A percentile compares a stretch with the other conserved stretches of the same genome.
These are phyloP conservation scores for Scaptomyza parva DNA, from an alignment of 2,888 invertebrate species.

Conservation along the genomic window DNA sequence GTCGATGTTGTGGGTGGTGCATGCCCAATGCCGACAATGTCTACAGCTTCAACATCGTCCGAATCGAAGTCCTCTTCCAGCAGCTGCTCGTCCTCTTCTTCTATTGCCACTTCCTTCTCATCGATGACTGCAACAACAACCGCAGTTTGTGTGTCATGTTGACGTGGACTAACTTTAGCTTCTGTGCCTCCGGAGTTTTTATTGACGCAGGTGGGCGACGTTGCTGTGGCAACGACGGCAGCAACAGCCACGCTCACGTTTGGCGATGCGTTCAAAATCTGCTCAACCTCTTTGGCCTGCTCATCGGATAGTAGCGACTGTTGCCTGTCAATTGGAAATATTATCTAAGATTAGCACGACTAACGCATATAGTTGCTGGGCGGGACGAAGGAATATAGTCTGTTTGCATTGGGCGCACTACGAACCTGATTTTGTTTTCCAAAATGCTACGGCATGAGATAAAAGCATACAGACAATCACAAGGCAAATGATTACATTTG, in stretches of 20 bases:
- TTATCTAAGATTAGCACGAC: constrained; percentile 16
- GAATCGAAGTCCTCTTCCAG: constrained; percentile 72
- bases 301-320: constrained; percentile 94
- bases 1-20: constrained; percentile 41
- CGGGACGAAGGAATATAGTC: background rate
- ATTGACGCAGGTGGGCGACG: constrained; percentile 80
- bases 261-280: constrained; percentile 89
- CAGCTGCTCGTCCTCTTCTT: constrained; percentile 29
- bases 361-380: background rate
- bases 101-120: constrained; percentile 30
- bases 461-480: constrained; percentile 45
- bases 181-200: constrained; percentile 78
- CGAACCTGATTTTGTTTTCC: constrained; percentile 94
- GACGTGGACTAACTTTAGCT: constrained; percentile 10
- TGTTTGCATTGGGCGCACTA: constrained; percentile 49
- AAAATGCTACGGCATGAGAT: constrained; percentile 87
- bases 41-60: constrained; percentile 78
- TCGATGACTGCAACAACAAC: constrained; percentile 38
- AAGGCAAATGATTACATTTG: constrained; percentile 44
- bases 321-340: constrained; percentile 86
- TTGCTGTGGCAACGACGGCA: constrained; percentile 81
- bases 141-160: constrained; percentile 60
- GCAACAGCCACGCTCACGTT: constrained; percentile 80
- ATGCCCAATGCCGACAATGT: constrained; percentile 78
- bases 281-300: constrained; percentile 95